phyloP scores from a whole-genome alignment of 2,113 vertebrate genomes.

The Oreotragus oreotragus region DNA sequence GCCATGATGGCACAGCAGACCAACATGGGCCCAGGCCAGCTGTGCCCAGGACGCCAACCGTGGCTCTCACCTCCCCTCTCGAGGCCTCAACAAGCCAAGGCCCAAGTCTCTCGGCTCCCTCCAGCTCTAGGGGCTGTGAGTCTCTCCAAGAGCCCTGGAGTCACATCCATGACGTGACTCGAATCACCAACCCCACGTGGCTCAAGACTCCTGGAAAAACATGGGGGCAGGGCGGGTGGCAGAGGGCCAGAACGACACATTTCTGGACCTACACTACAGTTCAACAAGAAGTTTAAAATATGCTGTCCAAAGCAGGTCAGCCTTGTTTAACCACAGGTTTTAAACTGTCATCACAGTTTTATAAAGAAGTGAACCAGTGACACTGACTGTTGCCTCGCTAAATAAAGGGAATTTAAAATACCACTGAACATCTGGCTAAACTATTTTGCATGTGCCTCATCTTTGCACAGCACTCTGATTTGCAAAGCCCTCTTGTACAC shows the following conservation, averaged over 20 bases:
- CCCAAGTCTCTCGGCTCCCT: not conserved
- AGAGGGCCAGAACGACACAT: fast-evolving
- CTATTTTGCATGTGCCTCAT: not conserved
- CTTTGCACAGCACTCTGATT: not conserved
- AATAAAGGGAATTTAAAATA: not conserved
- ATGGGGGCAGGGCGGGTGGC: fast-evolving
- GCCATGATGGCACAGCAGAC: fast-evolving
- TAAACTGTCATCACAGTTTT: not conserved
- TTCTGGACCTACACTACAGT: fast-evolving
- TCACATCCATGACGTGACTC: not conserved
- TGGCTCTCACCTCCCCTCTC: not conserved
- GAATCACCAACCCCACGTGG: not conserved
- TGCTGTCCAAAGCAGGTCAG: not conserved
- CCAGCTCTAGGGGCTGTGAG: not conserved
- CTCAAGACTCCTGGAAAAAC: not conserved
- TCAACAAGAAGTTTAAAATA: not conserved
- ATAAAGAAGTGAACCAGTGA: not conserved
- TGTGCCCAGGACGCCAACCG: fast-evolving
- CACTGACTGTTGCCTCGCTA: not conserved
- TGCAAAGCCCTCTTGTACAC: not conserved
- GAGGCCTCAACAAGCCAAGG: not conserved
- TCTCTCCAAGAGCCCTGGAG: not conserved
- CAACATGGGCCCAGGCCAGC: not conserved
- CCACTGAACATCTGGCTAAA: not conserved
- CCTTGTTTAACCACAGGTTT: not conserved